Conservation (phyloP, 2,888 invertebrate species). For the Hermaeophaga mercurialis region DNA sequence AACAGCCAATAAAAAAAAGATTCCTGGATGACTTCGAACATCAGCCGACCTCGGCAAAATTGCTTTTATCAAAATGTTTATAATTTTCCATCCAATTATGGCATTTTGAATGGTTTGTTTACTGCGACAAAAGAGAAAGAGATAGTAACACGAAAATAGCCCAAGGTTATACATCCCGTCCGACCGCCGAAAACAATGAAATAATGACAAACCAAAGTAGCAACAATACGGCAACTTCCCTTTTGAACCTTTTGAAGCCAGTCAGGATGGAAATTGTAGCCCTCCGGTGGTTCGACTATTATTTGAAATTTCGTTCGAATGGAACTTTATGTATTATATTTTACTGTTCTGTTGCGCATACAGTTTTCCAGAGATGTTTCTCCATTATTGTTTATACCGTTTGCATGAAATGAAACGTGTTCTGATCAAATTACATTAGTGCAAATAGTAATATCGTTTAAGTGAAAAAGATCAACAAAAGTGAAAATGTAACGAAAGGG, state of each 20-base stretch:
- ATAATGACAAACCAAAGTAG: conserved; percentile 53
- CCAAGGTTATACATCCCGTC: conserved; percentile 20
- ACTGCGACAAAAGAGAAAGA: conserved; percentile 20
- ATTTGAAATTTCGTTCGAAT: conserved; percentile 22
- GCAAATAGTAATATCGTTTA: too few species aligned
- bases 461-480: too few species aligned
- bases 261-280: conserved; percentile 41
- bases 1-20: too few species aligned
- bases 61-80: not conserved
- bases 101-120: not conserved
- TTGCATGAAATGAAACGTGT: too few species aligned
- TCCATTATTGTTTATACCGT: too few species aligned
- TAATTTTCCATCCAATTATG: not conserved
- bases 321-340: too few species aligned
- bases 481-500: too few species aligned
- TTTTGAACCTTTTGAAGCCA: conserved; percentile 47
- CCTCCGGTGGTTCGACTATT: conserved; percentile 38
- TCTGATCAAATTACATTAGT: too few species aligned
- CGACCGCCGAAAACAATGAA: conserved; percentile 49
- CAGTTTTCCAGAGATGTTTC: too few species aligned
- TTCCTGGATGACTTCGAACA: too few species aligned
- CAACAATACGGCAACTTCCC: conserved; percentile 45
- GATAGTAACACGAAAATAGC: conserved; percentile 5
- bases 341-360: too few species aligned
- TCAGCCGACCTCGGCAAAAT: too few species aligned